phyloP scores from a whole-genome alignment of 2,888 invertebrate species.

The Acleris holmiana region DNA sequence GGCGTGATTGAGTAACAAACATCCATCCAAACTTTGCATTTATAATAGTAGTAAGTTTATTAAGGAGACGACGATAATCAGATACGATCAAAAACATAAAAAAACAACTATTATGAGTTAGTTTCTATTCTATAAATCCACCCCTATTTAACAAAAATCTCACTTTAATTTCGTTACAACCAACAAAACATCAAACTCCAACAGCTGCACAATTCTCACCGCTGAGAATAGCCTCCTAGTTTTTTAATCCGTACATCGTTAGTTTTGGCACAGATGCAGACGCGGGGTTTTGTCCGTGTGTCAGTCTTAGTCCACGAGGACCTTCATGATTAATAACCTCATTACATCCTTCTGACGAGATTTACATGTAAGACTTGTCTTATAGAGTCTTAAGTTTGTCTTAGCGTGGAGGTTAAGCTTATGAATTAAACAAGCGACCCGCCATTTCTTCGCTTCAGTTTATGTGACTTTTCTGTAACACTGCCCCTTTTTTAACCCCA shows the following conservation, averaged over 20 bases:
- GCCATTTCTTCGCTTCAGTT: too few relatives aligned
- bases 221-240: conserved; percentile 43
- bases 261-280: conserved; percentile 75
- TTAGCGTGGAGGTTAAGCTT: too few relatives aligned
- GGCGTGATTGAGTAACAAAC: too few relatives aligned
- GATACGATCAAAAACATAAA: too few relatives aligned
- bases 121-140: too few relatives aligned
- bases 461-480: too few relatives aligned
- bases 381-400: background rate
- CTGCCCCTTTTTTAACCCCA: too few relatives aligned
- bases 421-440: too few relatives aligned
- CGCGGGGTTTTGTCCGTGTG: conserved; percentile 47
- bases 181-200: conserved; percentile 2
- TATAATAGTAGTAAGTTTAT: too few relatives aligned
- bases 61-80: too few relatives aligned
- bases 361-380: conserved; percentile 56
- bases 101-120: too few relatives aligned
- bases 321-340: conserved; percentile 71
- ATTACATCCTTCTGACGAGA: conserved; percentile 62
- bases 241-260: conserved; percentile 61
- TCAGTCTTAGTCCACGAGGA: conserved; percentile 44
- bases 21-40: too few relatives aligned
- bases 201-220: background rate
- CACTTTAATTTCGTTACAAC: conserved; percentile 10
- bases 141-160: background rate